phyloP scores from a whole-genome alignment of 2,888 invertebrate species.

The Chrysopilus asiliformis region DNA sequence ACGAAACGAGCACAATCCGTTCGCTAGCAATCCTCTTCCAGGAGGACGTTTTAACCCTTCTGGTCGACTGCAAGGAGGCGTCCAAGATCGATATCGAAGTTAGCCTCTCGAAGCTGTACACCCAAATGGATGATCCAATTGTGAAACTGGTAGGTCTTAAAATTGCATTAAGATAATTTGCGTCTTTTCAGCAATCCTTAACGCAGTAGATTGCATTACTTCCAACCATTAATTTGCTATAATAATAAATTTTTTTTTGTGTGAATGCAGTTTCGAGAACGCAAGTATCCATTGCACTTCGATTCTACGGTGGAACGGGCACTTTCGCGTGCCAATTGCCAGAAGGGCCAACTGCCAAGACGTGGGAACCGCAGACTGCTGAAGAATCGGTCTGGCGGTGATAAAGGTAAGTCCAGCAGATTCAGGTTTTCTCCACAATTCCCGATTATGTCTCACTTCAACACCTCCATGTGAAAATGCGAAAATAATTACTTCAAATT shows the following conservation, averaged over 20 bases:
- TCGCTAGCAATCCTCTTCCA: conserved; percentile 33
- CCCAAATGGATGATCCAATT: conserved; percentile 36
- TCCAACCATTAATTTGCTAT: neutral
- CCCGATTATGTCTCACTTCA: no score
- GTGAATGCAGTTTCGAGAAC: conserved; percentile 30
- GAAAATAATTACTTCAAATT: no score
- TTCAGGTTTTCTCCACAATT: no score
- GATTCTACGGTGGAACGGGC: conserved; percentile 33
- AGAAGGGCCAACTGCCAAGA: conserved; percentile 26
- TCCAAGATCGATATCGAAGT: conserved; percentile 31
- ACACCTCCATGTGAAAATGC: no score
- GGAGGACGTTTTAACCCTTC: conserved; percentile 29
- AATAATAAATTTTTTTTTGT: conserved; percentile 5
- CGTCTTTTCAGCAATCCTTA: neutral
- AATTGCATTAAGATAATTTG: neutral
- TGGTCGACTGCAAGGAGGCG: conserved; percentile 34
- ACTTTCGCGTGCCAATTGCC: conserved; percentile 33
- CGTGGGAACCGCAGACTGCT: conserved; percentile 31
- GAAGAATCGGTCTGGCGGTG: conserved; percentile 29
- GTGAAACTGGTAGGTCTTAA: conserved; percentile 30
- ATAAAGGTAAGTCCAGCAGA: conserved; percentile 33
- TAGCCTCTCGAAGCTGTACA: conserved; percentile 31
- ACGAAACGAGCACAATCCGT: conserved; percentile 35
- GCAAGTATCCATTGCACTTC: conserved; percentile 35
- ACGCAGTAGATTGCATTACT: neutral